Base-by-base conservation (phyloP, 2,797 vertebrate species). In the Tapera naevia region DNA sequence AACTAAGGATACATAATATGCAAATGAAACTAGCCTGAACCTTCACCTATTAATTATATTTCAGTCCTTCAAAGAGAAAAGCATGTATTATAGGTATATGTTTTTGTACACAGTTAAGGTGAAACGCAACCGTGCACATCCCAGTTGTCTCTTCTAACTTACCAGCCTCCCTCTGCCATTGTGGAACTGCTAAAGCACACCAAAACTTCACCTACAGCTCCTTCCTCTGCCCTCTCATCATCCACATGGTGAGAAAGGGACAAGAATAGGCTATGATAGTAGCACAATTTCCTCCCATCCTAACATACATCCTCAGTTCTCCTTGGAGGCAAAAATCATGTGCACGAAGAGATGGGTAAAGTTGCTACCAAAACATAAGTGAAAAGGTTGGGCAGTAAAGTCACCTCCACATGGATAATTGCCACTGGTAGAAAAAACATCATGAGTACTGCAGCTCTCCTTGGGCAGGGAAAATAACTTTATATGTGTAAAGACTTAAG, bases 361-460 rank as follows among this genome's bases (percentile, higher is more conserved):
- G 19, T 9, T n/a, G 28, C 41, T 56, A 6, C 41, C 17, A 19
- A 32, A 54, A 54, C 13, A 14, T 30, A 35, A 56, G 18, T 3
- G 12, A 73, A 53, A 54, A 73, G 19, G 41, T 37, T 32, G 24
- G 56, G 41, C 27, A 56, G 37, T 10, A 48, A n/a, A 75, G 22
- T 61, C 7, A 56, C 2, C 8, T 66, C 13, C 22, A 12, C 2
- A 4, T 15, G 45, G n/a, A 74, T 37, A 81, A 81, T 3, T n/a
- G 15, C 30, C 73, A 33, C 22, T 1, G 9, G 37, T 18, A 61
- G 5, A 33, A 91, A 76, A 84, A 51, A 9, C 10, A 13, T n/a
- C 22, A 4, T 10, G 11, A 39, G 64, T 19, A 14, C 1, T 0
- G 1, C 27, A 69, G 32, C 18, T 17, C 39, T 53, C 13, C 14